A percentile compares a stretch with the other conserved stretches of the same genome.
Evolutionary conservation across 2,113 vertebrate genomes (phyloP).

Genomic region (Myotis yumanensis): DNA sequence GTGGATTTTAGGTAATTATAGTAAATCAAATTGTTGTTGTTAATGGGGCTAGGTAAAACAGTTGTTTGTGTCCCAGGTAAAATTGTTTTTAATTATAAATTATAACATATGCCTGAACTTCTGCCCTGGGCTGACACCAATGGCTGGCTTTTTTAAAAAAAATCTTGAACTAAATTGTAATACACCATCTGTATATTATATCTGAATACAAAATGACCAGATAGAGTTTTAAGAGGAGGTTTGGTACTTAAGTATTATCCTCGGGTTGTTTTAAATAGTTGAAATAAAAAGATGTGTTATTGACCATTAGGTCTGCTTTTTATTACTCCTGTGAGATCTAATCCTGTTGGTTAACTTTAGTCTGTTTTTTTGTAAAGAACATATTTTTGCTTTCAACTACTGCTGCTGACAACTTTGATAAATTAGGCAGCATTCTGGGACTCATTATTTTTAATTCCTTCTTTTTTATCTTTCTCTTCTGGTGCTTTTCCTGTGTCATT

Average conservation of each 20-base stretch:
- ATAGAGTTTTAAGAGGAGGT: slow-evolving; percentile 19
- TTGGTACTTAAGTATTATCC: not conserved
- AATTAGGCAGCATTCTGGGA: slow-evolving; percentile 55
- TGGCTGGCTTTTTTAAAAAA: not conserved
- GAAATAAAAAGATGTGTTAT: not conserved
- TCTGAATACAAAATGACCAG: slow-evolving; percentile 3
- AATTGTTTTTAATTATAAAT: too few species aligned
- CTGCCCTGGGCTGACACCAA: not conserved
- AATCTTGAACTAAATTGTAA: not conserved
- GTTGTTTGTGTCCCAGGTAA: not conserved
- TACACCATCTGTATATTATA: not conserved
- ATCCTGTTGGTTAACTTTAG: slow-evolving; percentile 46
- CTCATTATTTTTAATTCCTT: slow-evolving; percentile 56
- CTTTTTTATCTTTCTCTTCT: slow-evolving; percentile 56
- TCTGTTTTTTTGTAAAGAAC: slow-evolving; percentile 35
- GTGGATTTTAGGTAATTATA: not conserved
- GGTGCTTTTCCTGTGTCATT: slow-evolving; percentile 51
- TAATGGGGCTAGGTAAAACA: not conserved
- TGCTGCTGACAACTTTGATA: slow-evolving; percentile 68
- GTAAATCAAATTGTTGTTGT: not conserved
- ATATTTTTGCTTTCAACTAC: slow-evolving; percentile 25
- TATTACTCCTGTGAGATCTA: not conserved
- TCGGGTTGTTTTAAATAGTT: not conserved
- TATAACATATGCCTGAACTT: not conserved
- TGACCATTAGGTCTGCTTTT: not conserved